Percentiles rank a stretch among this genome's conserved stretches.
Conservation (phyloP, 2,888 invertebrate species). For the Pterobdella sp. region DNA sequence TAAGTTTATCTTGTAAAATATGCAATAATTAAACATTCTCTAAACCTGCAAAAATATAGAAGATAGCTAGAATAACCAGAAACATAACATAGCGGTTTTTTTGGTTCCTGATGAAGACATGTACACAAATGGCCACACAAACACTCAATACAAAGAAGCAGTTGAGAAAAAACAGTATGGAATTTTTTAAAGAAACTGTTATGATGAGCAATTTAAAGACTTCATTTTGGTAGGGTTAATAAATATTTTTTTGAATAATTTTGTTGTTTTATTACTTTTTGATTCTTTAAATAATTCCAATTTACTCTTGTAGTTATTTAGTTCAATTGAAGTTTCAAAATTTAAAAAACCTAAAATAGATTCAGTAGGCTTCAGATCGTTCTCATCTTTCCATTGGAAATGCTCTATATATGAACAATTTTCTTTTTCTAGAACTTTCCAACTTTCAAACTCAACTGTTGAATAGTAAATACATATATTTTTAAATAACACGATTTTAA, state of each 20-base stretch:
- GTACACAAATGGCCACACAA: background rate
- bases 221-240: background rate
- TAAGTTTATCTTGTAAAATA: too few species aligned
- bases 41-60: background rate
- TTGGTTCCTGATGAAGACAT: background rate
- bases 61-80: background rate
- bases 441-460: background rate
- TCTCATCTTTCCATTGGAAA: background rate
- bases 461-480: too few species aligned
- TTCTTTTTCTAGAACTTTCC: background rate
- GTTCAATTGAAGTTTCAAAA: background rate
- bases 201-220: background rate
- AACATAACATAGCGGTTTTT: background rate
- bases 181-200: background rate
- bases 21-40: too few species aligned
- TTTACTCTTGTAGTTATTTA: background rate
- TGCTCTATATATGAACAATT: background rate
- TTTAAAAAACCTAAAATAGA: background rate
- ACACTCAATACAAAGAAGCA: constrained; percentile 3
- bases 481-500: too few species aligned
- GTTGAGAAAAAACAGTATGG: background rate
- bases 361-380: constrained; percentile 11
- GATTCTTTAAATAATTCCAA: background rate
- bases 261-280: background rate
- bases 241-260: background rate